phyloP scores from a whole-genome alignment of 2,797 vertebrate species.

The Gymnothorax javanicus region DNA sequence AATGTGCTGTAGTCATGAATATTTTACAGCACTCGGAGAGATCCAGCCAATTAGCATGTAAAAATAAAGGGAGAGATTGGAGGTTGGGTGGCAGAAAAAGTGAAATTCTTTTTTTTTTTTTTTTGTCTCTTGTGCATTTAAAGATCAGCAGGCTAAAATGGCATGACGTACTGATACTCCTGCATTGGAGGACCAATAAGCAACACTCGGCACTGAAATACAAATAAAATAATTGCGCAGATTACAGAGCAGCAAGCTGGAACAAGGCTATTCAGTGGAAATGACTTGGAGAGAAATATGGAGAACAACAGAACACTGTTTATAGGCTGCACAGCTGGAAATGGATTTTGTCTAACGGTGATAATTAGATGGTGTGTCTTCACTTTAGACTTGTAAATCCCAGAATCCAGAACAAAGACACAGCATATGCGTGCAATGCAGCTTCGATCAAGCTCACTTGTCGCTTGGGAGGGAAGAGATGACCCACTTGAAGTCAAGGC shows the following conservation, averaged over 20 bases:
- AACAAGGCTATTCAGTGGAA: background rate
- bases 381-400: conserved; percentile 10
- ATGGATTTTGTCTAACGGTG: conserved; percentile 13
- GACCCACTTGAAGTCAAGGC: background rate
- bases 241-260: background rate
- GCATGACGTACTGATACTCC: background rate
- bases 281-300: background rate
- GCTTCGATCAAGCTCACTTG: background rate
- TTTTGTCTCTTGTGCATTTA: background rate
- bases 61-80: background rate
- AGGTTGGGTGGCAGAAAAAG: conserved; percentile 1
- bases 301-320: background rate
- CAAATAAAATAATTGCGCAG: conserved; percentile 8
- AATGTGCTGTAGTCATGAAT: conserved; percentile 28
- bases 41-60: conserved; percentile 34
- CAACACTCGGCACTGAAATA: background rate
- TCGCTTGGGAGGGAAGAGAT: too few relatives aligned
- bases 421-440: background rate
- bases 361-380: conserved; percentile 10
- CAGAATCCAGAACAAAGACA: background rate
- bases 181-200: background rate
- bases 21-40: conserved; percentile 27
- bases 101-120: background rate
- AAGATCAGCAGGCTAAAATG: conserved; percentile 13
- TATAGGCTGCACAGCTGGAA: background rate